Evolutionary conservation across 2,113 vertebrate genomes (phyloP).

Genomic region (Rhinoptilus africanus): DNA sequence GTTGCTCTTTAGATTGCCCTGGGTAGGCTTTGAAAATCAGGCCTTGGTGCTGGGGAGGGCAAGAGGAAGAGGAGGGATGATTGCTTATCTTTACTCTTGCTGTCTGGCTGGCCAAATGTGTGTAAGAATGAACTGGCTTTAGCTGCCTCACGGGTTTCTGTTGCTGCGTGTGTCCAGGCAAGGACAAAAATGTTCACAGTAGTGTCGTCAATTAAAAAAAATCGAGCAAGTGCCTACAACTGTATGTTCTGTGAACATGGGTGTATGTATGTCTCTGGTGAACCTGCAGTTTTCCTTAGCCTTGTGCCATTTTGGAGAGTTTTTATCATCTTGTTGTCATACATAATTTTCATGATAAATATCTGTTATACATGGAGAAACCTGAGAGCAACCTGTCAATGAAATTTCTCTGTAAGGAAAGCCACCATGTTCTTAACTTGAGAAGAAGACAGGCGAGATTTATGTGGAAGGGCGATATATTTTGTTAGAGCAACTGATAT

Average conservation of each 20-base stretch:
- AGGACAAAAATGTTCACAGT: not conserved
- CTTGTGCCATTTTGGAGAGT: not conserved
- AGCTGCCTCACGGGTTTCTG: not conserved
- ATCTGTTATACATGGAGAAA: not conserved
- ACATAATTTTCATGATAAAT: not conserved
- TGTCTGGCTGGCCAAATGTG: not conserved
- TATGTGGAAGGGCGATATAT: not conserved
- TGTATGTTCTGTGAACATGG: not conserved
- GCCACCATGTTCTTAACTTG: not conserved
- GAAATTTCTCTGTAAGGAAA: not conserved
- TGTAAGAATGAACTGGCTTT: not conserved
- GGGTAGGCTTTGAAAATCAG: not conserved
- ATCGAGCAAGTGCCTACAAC: accelerated
- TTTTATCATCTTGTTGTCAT: not conserved
- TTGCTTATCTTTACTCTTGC: not conserved
- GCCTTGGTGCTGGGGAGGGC: not conserved
- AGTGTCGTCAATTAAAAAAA: accelerated
- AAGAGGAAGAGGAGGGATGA: not conserved
- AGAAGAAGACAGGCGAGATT: not conserved
- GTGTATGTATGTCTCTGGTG: not conserved
- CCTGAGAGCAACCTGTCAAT: not conserved
- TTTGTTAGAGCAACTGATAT: not conserved
- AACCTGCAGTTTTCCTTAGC: not conserved
- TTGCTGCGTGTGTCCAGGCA: not conserved
- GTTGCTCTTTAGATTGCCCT: not conserved